Percentiles rank a stretch among this genome's conserved stretches.
These are phyloP conservation scores for Anableps anableps DNA, from an alignment of 2,797 vertebrate genomes.

Conservation along the genomic window DNA sequence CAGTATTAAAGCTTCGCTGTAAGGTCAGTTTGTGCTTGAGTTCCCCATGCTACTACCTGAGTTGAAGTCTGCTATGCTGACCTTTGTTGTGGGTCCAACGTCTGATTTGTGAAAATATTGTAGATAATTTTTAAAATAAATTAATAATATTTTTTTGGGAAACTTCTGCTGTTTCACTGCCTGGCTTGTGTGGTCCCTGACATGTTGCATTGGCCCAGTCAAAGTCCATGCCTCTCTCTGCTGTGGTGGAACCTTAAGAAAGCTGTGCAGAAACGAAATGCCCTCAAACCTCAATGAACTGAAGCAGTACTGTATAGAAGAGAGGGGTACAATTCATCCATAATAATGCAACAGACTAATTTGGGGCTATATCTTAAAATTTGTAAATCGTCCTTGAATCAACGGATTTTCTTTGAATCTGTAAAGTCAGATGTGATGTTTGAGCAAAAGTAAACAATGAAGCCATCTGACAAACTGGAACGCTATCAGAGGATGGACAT, in stretches of 20 bases:
- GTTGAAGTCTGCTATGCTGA: background rate
- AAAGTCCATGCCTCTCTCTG: background rate
- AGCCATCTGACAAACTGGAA: background rate
- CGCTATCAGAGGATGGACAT: background rate
- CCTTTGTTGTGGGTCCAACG: background rate
- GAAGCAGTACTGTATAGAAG: background rate
- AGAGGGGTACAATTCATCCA: background rate
- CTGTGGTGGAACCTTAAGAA: background rate
- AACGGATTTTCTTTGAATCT: background rate
- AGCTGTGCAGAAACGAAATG: background rate
- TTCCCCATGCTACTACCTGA: no score
- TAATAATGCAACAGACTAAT: background rate
- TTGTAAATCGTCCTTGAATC: background rate
- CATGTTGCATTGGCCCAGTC: background rate
- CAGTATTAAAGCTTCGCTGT: background rate
- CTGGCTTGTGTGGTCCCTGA: background rate
- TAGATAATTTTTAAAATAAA: background rate
- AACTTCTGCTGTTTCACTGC: background rate
- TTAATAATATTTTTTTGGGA: background rate
- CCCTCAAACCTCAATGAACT: background rate
- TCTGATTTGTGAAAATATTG: background rate
- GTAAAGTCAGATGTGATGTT: background rate
- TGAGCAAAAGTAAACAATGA: background rate
- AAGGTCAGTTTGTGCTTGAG: background rate
- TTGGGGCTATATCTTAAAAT: background rate